Base-by-base conservation (phyloP, 2,888 invertebrate genomes). In the Lymantria dispar region DNA sequence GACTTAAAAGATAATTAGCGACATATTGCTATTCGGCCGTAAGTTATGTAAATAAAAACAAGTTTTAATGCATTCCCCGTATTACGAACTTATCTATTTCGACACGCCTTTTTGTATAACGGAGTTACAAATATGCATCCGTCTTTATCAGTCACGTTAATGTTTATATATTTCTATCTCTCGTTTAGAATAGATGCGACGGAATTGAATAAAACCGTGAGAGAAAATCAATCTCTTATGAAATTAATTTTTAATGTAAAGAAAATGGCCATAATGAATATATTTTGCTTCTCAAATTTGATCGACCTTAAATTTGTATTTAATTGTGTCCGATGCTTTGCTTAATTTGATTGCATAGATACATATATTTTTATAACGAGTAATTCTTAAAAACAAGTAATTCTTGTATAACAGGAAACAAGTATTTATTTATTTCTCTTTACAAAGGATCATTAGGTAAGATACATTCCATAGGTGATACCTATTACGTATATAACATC, bases 51-150 rank as follows among this genome's bases (percentile, higher is more conserved):
- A 70, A 74, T 69, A 76, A 76, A 76, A 74, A 80, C 71, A 70
- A 72, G 75, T 78, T 81, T 66, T 43, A 70, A 79, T 77, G 78
- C 74, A 74, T 78, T 76, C 76, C 47, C 53, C 48, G 47, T 56
- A 58, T 67, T 70, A 72, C 69, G 68, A 70, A 79, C 15, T 72
- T 87, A 76, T 89, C 89, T 89, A 89, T 86, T 78, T 68, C 76
- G 80, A 69, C 85, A 84, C 89, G 89, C 89, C 89, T 83, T 70
- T 56, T 65, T 68, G 59, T 58, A 65, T 62, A 64, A 58, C 64
- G 69, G 56, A 66, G 52, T 56, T 52, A 67, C 62, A 54, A 58
- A 71, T 45, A 50, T 70, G 75, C 58, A 60, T 3, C 67, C 42
- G 50, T 81, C 82, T 57, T 76, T 56, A 52, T 86, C 69, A 41